Base-by-base conservation (phyloP, 2,888 invertebrate species). In the Vesta saturnalis region DNA sequence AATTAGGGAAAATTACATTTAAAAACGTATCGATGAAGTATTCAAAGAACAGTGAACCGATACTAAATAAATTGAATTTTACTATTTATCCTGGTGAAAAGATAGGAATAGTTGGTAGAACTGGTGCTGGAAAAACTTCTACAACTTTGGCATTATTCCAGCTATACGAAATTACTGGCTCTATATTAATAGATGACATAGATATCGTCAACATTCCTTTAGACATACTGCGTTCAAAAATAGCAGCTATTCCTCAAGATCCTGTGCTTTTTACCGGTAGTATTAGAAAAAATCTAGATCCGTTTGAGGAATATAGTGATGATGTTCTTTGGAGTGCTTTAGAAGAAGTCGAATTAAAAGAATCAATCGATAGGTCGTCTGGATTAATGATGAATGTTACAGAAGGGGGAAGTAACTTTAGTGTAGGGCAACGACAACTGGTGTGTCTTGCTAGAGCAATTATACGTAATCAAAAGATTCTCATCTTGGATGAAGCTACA, bases 191-290 rank as follows among this genome's bases (percentile, higher is more conserved):
- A 74, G 98, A 98, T 82, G 91, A 87, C 0, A 86, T 92, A 1
- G 90, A 93, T 78, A 92, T 91, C 0, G 87, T 87, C 0, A 83
- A 85, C 5, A 82, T 97, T 70, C 94, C 94, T 0, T 85, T 94
- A 23, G 91, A 92, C 77, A 88, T 92, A 79, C 86, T 94, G 12
- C 88, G 94, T 61, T 89, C 91, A 39, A 91, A 89, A 79, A 88
- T 95, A 72, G 92, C 94, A 12, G 94, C 94, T 77, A 94, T 95
- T 63, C 94, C 94, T 0, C 94, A 95, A 82, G 94, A 94, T 79
- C 94, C 95, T 0, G 93, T 94, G 59, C 84, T 95, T 56, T 94
- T 97, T 84, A 93, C 94, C 0, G 96, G 95, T 39, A 92, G 94
- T 1, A 88, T 97, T 86, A 86, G 96, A 1, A 92, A 92, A 79